These are phyloP conservation scores for Semotilus atromaculatus DNA, from an alignment of 2,797 vertebrate species.

Conservation along the genomic window DNA sequence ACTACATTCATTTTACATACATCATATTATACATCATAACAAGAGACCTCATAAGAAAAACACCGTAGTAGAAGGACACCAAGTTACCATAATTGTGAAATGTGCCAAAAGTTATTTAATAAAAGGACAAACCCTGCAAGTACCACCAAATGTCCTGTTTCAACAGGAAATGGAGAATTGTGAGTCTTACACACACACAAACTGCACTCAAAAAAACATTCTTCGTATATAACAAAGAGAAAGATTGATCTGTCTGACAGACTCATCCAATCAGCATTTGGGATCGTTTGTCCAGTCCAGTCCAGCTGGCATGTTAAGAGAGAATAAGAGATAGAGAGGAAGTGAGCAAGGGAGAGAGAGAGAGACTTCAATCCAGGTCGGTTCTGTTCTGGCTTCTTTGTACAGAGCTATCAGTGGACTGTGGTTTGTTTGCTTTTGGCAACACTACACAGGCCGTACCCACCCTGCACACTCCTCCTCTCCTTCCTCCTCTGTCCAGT, in stretches of 20 bases:
- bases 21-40: not conserved
- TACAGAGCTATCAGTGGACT: constrained; percentile 59
- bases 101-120: not conserved
- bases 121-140: not conserved
- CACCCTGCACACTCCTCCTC: constrained; percentile 19
- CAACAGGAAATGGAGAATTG: not conserved
- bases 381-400: constrained; percentile 44
- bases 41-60: not conserved
- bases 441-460: constrained; percentile 53
- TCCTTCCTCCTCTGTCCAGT: constrained; percentile 41
- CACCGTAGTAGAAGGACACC: not conserved
- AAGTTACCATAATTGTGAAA: not conserved
- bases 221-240: constrained; percentile 10
- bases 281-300: constrained; percentile 45
- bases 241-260: constrained; percentile 57
- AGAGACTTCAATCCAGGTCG: constrained; percentile 16
- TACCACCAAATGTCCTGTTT: not conserved
- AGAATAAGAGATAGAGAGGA: constrained; percentile 28
- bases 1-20: not conserved
- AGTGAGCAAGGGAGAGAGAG: constrained; percentile 5
- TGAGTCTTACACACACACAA: not conserved
- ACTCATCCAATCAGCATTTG: constrained; percentile 60
- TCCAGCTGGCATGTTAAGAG: constrained; percentile 32
- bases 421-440: constrained; percentile 67
- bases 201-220: not conserved